phyloP scores from a whole-genome alignment of 2,797 vertebrate genomes.

The Sebastes umbrosus region DNA sequence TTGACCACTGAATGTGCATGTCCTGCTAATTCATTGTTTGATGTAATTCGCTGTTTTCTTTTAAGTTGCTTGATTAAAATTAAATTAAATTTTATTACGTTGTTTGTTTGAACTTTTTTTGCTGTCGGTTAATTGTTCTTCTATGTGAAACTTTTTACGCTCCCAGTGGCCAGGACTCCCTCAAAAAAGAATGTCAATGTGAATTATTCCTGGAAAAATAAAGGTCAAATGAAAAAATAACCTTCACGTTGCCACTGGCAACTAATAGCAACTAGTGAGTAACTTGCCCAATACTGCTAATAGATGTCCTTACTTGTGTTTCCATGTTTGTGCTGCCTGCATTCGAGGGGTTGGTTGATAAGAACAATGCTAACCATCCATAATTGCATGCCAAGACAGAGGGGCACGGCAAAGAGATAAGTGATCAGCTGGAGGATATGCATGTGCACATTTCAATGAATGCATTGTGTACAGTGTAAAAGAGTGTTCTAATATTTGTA shows the following conservation, averaged over 20 bases:
- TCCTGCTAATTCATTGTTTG: neutral
- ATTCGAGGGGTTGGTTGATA: constrained; percentile 11
- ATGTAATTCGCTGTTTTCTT: no score
- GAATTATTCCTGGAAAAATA: no score
- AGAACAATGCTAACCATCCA: constrained; percentile 26
- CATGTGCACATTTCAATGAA: constrained; percentile 21
- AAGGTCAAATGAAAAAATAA: neutral
- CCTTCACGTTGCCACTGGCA: constrained; percentile 7
- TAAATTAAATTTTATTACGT: no score
- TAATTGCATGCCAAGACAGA: constrained; percentile 32
- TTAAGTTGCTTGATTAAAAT: no score
- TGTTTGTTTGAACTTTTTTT: no score
- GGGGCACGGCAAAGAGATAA: constrained; percentile 19
- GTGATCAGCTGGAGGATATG: constrained; percentile 21
- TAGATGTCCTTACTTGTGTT: neutral
- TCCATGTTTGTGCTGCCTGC: constrained; percentile 21
- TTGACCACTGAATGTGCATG: neutral
- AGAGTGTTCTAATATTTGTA: neutral
- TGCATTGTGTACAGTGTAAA: neutral
- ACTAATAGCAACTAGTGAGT: constrained; percentile 6
- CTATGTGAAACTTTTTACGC: no score
- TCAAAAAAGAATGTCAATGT: no score
- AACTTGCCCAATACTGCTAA: no score
- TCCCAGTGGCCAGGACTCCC: accelerated
- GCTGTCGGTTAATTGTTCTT: no score